Base-by-base conservation (phyloP, 2,797 vertebrate genomes). In the Poliocrania exsul region DNA sequence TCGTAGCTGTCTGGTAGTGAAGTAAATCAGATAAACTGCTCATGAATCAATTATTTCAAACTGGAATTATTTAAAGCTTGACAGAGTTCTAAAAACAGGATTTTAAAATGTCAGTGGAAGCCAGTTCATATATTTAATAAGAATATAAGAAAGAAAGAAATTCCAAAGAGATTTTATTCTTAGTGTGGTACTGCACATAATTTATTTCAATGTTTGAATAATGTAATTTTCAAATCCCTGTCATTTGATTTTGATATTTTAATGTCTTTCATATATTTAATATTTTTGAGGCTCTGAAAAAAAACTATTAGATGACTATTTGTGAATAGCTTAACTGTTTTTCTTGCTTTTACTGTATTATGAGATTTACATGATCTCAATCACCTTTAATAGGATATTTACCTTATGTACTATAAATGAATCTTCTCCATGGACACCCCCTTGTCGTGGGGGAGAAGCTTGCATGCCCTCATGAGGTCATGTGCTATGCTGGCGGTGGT, bases 21-120 rank as follows among this genome's bases (percentile, higher is more conserved):
- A 89, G 25, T 53, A 93, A 96, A 93, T 89, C 60, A 91, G 64
- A 87, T 85, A 82, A 94, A 93, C 14, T 80, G 33, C 20, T 92
- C 51, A 74, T 82, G 33, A 93, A 91, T 91, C 51, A 82, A 51
- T 92, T 95, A 26, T 90, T 94, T 86, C 64, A 73, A 85, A 87
- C 26, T 73, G 47, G 31, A 92, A 91, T 90, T 70, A 81, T 77
- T 90, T 92, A 66, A 93, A 91, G 24, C 38, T 65, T 81, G 64
- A 21, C 40, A 53, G 77, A 56, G 81, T 35, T 86, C 38, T 84
- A 70, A 73, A 90, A 87, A 60, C 24, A 87, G 6, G 15, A 67
- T 82, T 93, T 91, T 56, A 73, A 86, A 89, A 87, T 85, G 56
- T 85, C 79, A 73, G 31, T 46, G 72, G 67, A 94, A 44, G 40